phyloP scores from a whole-genome alignment of 1,140 invertebrate species.

The Cardiocondyla obscurior region DNA sequence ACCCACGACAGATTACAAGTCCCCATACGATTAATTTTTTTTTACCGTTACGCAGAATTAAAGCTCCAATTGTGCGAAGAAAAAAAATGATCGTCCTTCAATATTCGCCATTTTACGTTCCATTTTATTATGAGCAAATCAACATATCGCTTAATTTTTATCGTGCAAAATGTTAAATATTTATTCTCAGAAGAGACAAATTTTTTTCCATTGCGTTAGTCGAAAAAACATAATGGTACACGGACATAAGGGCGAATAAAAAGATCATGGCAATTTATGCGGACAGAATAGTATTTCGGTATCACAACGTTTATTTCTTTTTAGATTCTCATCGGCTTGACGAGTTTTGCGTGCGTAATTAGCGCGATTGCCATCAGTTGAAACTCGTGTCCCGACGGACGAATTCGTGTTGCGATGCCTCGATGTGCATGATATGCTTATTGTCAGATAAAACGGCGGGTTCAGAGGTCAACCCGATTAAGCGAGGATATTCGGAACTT shows the following conservation, averaged over 20 bases:
- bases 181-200: background rate
- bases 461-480: conserved; percentile 40
- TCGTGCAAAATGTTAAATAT: background rate
- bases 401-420: conserved; percentile 56
- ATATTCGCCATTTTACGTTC: background rate
- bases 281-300: background rate
- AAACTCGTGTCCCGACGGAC: conserved; percentile 59
- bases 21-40: conserved; percentile 34
- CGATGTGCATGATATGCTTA: conserved; percentile 57
- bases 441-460: conserved; percentile 46
- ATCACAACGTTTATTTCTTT: conserved; percentile 13
- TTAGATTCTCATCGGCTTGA: background rate
- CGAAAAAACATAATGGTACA: background rate
- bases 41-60: conserved; percentile 4
- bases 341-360: conserved; percentile 55
- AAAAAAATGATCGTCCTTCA: background rate
- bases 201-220: background rate
- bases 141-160: background rate
- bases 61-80: conserved; percentile 23
- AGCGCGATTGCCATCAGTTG: conserved; percentile 53
- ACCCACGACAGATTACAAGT: conserved; percentile 30
- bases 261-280: background rate
- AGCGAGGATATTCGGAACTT: conserved; percentile 38
- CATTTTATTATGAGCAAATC: background rate
- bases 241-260: background rate